Evolutionary conservation across 2,797 vertebrate genomes (phyloP).

Genomic region (Leontopithecus rosalia): DNA sequence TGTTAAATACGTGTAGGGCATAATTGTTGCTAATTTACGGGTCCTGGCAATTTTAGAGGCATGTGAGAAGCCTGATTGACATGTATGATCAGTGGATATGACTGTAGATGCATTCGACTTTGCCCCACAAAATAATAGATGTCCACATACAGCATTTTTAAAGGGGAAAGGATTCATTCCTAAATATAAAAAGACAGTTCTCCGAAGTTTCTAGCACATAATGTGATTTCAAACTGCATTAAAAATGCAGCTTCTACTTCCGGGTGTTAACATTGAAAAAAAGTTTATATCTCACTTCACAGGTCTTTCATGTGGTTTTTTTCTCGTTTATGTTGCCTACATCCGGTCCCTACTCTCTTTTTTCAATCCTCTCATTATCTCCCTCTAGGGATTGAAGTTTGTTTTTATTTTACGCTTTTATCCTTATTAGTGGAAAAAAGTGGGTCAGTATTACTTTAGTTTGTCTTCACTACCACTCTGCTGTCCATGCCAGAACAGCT

Average conservation of each 20-base stretch:
- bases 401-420: constrained; percentile 56
- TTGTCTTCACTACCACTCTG: constrained; percentile 61
- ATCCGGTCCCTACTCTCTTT: constrained; percentile 33
- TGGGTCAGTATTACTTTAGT: constrained; percentile 60
- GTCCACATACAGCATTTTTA: background rate
- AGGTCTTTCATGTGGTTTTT: constrained; percentile 39
- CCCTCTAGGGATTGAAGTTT: constrained; percentile 44
- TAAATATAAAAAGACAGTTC: background rate
- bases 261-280: constrained; percentile 51
- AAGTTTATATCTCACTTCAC: constrained; percentile 24
- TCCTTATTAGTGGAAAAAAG: constrained; percentile 51
- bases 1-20: constrained; percentile 22
- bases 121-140: constrained; percentile 7
- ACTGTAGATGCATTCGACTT: constrained; percentile 8
- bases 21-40: constrained; percentile 22
- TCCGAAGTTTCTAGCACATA: constrained; percentile 42
- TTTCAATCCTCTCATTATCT: constrained; percentile 40
- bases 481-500: constrained; percentile 48
- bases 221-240: constrained; percentile 45
- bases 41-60: constrained; percentile 32
- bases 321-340: constrained; percentile 43
- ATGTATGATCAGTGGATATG: background rate
- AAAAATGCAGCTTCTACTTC: constrained; percentile 31
- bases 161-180: background rate
- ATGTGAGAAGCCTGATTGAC: background rate